Evolutionary conservation across 2,113 vertebrate genomes (phyloP).

Genomic region (Microcebus lehilahytsara): DNA sequence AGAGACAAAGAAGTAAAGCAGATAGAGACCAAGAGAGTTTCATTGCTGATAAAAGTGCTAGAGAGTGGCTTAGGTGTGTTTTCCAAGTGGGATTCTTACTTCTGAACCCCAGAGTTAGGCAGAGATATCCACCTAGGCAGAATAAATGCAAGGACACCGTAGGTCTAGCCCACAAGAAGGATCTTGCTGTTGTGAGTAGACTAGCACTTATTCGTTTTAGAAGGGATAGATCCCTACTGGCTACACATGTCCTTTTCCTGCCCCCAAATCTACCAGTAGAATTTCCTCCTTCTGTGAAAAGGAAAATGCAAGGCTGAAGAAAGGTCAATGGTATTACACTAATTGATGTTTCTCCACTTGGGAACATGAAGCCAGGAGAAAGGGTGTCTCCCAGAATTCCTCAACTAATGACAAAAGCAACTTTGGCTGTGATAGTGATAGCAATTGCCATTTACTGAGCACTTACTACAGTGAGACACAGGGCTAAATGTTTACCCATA

Average conservation of each 20-base stretch:
- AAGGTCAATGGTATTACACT: background rate
- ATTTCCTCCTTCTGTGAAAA: background rate
- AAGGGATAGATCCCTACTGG: background rate
- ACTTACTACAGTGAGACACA: background rate
- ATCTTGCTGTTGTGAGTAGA: background rate
- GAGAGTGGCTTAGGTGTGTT: background rate
- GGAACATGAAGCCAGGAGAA: background rate
- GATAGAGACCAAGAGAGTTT: background rate
- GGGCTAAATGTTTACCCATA: background rate
- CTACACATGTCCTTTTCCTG: background rate
- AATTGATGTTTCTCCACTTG: background rate
- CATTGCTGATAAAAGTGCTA: conserved; percentile 35
- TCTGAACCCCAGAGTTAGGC: conserved; percentile 18
- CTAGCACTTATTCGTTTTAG: background rate
- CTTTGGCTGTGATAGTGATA: background rate
- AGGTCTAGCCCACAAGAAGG: background rate
- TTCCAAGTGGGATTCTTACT: background rate
- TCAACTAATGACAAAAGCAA: background rate
- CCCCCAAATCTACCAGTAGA: background rate
- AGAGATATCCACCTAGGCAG: background rate
- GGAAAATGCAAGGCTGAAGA: background rate
- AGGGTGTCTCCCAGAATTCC: background rate
- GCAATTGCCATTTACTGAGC: background rate
- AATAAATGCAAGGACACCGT: background rate
- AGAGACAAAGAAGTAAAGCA: conserved; percentile 16